A percentile compares a stretch with the other conserved stretches of the same genome.
Conservation (phyloP, 2,113 vertebrate genomes). For the Scartelaos histophorus region DNA sequence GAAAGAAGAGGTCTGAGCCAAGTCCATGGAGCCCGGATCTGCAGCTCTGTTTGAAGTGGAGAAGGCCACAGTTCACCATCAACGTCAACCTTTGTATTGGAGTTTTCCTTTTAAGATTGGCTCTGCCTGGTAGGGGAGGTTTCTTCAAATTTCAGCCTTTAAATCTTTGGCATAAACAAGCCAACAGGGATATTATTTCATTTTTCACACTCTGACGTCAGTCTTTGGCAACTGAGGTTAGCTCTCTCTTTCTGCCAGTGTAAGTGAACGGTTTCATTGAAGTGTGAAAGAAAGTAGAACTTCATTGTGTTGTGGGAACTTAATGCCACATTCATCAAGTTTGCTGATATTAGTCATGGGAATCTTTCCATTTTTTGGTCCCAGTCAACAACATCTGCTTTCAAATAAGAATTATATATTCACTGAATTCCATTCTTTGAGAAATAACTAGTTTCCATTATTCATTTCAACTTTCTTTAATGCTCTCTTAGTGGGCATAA, state of each 20-base stretch:
- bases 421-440: no score
- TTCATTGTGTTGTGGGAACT: background rate
- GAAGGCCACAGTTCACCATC: constrained; percentile 6
- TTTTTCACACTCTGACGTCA: constrained; percentile 1
- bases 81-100: background rate
- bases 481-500: no score
- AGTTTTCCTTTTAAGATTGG: constrained; percentile 22
- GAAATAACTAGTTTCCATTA: no score
- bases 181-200: constrained; percentile 5
- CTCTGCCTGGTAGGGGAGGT: constrained; percentile 1
- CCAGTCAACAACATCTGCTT: no score
- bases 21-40: constrained; percentile 8
- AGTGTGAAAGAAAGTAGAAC: background rate
- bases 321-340: background rate
- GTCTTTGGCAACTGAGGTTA: constrained; percentile 5
- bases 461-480: no score
- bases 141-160: constrained; percentile 23
- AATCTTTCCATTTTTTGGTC: no score
- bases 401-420: no score
- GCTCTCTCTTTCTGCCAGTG: background rate
- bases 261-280: background rate
- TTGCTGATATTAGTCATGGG: background rate
- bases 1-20: background rate
- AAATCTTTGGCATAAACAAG: constrained; percentile 19
- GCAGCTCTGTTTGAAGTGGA: constrained; percentile 8